These are phyloP conservation scores for Anoplolepis gracilipes DNA, from an alignment of 1,140 invertebrate species.

Conservation along the genomic window DNA sequence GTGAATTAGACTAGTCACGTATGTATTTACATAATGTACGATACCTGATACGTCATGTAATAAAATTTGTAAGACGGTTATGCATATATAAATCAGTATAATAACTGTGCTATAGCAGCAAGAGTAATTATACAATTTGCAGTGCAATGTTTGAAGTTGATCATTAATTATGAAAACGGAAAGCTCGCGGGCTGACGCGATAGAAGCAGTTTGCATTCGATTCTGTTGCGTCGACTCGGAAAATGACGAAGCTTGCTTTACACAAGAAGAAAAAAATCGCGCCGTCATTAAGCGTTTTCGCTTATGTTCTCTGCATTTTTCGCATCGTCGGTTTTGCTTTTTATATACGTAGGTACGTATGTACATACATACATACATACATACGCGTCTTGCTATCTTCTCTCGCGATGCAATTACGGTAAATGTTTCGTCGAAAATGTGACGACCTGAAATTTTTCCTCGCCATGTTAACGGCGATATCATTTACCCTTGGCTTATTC, in stretches of 20 bases:
- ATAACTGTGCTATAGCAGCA: background rate
- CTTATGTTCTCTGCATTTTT: background rate
- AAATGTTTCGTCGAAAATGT: constrained; percentile 6
- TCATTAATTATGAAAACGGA: background rate
- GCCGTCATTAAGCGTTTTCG: constrained; percentile 18
- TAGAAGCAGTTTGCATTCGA: constrained; percentile 7
- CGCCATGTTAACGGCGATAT: background rate
- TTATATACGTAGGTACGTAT: no score
- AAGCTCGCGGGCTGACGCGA: background rate
- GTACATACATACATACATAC: background rate
- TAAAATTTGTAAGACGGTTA: constrained; percentile 9
- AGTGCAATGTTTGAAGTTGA: background rate
- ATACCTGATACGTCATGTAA: background rate
- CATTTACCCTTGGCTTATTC: constrained; percentile 15
- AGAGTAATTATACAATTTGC: background rate
- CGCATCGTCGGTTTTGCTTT: background rate
- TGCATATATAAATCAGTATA: background rate
- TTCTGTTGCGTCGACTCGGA: background rate
- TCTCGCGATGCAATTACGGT: constrained; percentile 19
- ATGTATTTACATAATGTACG: background rate
- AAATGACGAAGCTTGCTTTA: background rate
- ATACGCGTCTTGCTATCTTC: constrained; percentile 17
- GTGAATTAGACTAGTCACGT: background rate
- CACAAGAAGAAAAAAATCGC: constrained; percentile 2
- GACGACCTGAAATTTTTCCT: background rate